These are phyloP conservation scores for Camponotus floridanus DNA, from an alignment of 1,140 invertebrate species.

Conservation along the genomic window DNA sequence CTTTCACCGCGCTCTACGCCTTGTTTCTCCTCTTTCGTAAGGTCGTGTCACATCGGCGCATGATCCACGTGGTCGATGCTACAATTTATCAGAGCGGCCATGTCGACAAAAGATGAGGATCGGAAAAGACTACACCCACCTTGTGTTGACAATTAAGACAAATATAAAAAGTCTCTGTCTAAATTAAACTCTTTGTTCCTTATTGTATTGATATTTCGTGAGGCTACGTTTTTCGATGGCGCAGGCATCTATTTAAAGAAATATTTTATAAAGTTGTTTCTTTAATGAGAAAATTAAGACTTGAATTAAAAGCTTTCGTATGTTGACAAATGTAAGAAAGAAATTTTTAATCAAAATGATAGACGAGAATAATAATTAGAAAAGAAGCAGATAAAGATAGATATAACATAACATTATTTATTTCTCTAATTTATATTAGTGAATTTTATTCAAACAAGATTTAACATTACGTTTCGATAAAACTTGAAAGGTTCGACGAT, in stretches of 20 bases:
- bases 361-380: not conserved
- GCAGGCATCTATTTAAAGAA: not conserved
- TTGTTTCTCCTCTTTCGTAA: constrained; percentile 6
- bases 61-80: constrained; percentile 26
- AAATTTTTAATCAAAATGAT: not conserved
- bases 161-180: not conserved
- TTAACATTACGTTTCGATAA: not conserved
- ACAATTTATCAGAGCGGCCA: constrained; percentile 16
- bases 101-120: not conserved
- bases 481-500: not conserved
- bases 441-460: not conserved
- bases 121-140: not conserved
- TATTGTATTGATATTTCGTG: not conserved
- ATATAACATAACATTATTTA: not conserved
- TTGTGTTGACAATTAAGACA: not conserved
- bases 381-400: too few relatives aligned
- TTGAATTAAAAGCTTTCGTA: not conserved
- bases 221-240: not conserved
- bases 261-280: not conserved
- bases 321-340: too few relatives aligned
- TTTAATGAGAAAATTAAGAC: not conserved
- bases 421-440: not conserved
- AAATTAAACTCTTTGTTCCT: constrained; percentile 3
- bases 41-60: not conserved
- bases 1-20: constrained; percentile 74